A percentile compares a stretch with the other conserved stretches of the same genome.
Evolutionary conservation across 1,140 invertebrate genomes (phyloP).

Genomic region (Dreissena rostriformis): DNA sequence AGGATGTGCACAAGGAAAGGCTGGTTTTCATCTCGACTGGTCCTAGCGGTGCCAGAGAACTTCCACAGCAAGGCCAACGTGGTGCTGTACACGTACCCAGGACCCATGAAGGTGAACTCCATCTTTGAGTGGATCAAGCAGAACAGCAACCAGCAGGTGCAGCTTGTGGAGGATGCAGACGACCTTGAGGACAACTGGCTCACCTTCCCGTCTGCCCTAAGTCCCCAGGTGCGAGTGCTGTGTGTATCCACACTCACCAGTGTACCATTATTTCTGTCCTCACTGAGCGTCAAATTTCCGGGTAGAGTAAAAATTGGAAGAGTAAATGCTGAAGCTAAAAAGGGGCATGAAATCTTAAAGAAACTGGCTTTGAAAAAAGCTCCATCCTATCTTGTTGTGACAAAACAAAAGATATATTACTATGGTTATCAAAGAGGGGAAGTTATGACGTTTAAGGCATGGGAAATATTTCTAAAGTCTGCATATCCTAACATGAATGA

Average conservation of each 20-base stretch:
- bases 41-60: slow-evolving; percentile 83
- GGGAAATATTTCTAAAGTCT: slow-evolving; percentile 82
- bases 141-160: slow-evolving; percentile 81
- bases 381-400: slow-evolving; percentile 81
- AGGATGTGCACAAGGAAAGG: slow-evolving; percentile 82
- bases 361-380: slow-evolving; percentile 51
- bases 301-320: slow-evolving; percentile 83
- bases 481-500: slow-evolving; percentile 84
- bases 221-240: slow-evolving; percentile 80
- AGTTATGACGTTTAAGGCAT: slow-evolving; percentile 80
- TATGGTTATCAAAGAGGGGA: slow-evolving; percentile 81
- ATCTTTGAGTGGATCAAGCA: slow-evolving; percentile 82
- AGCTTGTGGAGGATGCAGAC: slow-evolving; percentile 71
- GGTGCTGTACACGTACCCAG: slow-evolving; percentile 79
- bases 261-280: slow-evolving; percentile 83
- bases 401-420: slow-evolving; percentile 79
- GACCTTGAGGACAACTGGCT: slow-evolving; percentile 77
- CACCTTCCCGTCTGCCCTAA: slow-evolving; percentile 60
- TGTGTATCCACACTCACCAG: slow-evolving; percentile 80
- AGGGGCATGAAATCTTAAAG: slow-evolving; percentile 65
- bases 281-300: slow-evolving; percentile 84
- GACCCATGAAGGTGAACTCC: slow-evolving; percentile 73
- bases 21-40: slow-evolving; percentile 81
- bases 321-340: slow-evolving; percentile 72
- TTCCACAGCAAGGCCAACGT: slow-evolving; percentile 83